phyloP scores from a whole-genome alignment of 2,888 invertebrate species.

The Epistrophe eligans region DNA sequence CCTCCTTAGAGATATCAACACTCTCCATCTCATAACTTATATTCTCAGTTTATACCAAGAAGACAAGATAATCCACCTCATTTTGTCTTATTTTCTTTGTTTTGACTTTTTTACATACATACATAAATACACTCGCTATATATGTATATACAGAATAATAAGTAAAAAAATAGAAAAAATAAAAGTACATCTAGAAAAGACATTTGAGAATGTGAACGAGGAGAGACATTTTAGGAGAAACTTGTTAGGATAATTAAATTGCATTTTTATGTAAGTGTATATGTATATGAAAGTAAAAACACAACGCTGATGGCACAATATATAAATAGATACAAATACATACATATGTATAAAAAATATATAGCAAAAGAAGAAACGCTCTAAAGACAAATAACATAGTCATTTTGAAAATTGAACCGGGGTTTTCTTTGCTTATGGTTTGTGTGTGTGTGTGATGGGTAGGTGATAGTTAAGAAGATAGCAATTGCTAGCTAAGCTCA shows the following conservation, averaged over 20 bases:
- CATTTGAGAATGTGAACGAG: conserved; percentile 30
- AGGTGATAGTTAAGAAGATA: conserved; percentile 20
- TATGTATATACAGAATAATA: background rate
- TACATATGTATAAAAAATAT: background rate
- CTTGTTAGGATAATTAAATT: conserved; percentile 75
- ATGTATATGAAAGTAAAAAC: conserved; percentile 45
- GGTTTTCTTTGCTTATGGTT: background rate
- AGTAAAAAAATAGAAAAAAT: conserved; percentile 3
- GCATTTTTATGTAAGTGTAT: conserved; percentile 67
- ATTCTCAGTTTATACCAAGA: conserved; percentile 51
- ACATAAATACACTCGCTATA: background rate
- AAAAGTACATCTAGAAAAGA: conserved; percentile 3
- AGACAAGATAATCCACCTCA: conserved; percentile 74
- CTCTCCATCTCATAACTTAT: conserved; percentile 64
- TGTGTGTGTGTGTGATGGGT: background rate
- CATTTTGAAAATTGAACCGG: conserved; percentile 72
- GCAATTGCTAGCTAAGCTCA: background rate
- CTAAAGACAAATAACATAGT: conserved; percentile 60
- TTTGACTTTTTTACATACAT: conserved; percentile 14
- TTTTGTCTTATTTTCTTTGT: conserved; percentile 54
- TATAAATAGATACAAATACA: background rate
- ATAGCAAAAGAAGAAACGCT: background rate
- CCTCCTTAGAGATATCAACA: background rate
- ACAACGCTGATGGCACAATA: conserved; percentile 4
- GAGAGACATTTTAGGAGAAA: conserved; percentile 61